Evolutionary conservation across 2,113 vertebrate species (phyloP), one percentile per base, ranked within the genome.

Genomic region (Ceyx melanurus): DNA sequence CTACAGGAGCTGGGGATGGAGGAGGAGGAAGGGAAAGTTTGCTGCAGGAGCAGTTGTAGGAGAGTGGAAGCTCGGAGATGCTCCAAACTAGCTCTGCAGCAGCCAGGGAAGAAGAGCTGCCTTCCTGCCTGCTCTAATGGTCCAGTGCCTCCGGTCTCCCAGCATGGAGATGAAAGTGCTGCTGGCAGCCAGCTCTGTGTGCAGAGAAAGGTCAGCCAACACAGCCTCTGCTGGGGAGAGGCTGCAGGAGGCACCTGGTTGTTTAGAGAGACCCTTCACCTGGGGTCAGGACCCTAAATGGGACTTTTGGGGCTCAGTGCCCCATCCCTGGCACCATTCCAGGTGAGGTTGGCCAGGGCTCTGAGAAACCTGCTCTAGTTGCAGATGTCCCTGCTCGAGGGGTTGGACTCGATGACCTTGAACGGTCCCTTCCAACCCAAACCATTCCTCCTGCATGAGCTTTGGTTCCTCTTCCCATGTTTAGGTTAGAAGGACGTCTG

Each of bases 381-480:
- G 54, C 17, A n/a, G 54, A n/a, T 56, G 29, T 12, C 54, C 29
- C 54, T 56, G 54, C 54, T 56, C 29, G 6, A 18, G 29, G 6
- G 29, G 17, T 56, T 56, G 54, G 54, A 56, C 54, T 56, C 6
- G 10, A 31, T 56, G 54, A n/a, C 16, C 29, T n/a, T 56, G 29
- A n/a, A 56, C n/a, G 54, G 54, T 56, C 9, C 29, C 54, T 56
- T 56, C 54, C 29, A 31, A 56, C 10, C 54, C 11, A 31, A 56
- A 56, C 17, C 9, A 10, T 31, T 56, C 54, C 13, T 62, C 31
- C 23, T 67, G 57, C 25, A 22, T 25, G 33, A 37, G 17, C 11
- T 15, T 14, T n/a, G 51, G 6, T 15, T 8, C 3, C 11, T 40
- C 12, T 9, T 78, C 15, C 40, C 6, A 1, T 0, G 3, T 13